Conservation (phyloP, 2,888 invertebrate genomes). For the Asteroscopus sphinx region DNA sequence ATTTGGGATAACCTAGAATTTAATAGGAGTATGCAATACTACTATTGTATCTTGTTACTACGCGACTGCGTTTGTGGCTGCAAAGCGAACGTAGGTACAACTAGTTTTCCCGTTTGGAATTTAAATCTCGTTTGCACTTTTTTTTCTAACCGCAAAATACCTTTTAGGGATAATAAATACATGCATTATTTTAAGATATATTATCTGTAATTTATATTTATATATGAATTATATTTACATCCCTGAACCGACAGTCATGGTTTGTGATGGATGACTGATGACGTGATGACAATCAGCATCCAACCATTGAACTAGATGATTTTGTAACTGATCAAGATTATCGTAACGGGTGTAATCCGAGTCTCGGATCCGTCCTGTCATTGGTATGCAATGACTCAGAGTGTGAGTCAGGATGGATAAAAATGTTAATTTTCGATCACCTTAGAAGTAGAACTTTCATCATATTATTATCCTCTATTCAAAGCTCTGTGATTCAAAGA, state of each 20-base stretch:
- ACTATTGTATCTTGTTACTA: not conserved
- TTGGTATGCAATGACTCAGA: slow-evolving; percentile 68
- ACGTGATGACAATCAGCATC: slow-evolving; percentile 17
- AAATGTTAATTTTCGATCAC: slow-evolving; percentile 23
- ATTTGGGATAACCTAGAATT: too few relatives aligned
- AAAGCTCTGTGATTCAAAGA: not conserved
- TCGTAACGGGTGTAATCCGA: slow-evolving; percentile 42
- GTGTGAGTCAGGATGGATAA: slow-evolving; percentile 66
- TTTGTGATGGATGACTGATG: too few relatives aligned
- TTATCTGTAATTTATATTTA: not conserved
- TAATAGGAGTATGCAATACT: not conserved
- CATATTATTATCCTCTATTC: not conserved
- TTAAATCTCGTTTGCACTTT: too few relatives aligned
- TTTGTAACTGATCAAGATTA: slow-evolving; percentile 36
- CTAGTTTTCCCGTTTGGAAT: too few relatives aligned
- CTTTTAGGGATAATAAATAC: slow-evolving; percentile 10
- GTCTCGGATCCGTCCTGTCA: slow-evolving; percentile 44
- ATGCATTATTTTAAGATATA: not conserved
- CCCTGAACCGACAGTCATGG: too few relatives aligned
- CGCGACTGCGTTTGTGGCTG: not conserved
- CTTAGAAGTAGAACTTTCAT: slow-evolving; percentile 22
- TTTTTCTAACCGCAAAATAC: not conserved
- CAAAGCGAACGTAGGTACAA: not conserved
- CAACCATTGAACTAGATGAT: slow-evolving; percentile 14
- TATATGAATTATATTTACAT: too few relatives aligned